Base-by-base conservation (phyloP, 1,140 invertebrate genomes). In the Liolophura sinensis region DNA sequence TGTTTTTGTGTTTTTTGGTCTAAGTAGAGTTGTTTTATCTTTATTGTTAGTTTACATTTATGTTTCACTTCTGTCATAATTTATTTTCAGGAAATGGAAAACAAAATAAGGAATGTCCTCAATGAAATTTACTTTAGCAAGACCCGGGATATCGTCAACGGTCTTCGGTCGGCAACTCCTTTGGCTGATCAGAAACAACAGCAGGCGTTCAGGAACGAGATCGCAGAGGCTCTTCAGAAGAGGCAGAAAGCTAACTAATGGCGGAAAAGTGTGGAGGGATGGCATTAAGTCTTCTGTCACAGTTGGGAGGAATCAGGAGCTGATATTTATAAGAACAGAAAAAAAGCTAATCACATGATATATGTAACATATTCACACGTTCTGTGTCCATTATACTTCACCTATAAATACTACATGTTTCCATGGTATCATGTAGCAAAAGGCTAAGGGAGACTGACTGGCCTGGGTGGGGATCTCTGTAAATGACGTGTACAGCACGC, bases 51-150 rank as follows among this genome's bases (percentile, higher is more conserved):
- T 61, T 20, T 61, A 7, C 15, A 57, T 18, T 14, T 12, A 58
- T 16, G n/a, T 51, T 48, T 22, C 18, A 20, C n/a, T n/a, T 67
- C n/a, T 50, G 55, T 48, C 64, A 49, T 64, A 56, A 62, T 73
- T 91, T 62, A 93, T 91, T 93, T 95, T 0, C 92, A 99, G 86
- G 97, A 99, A 75, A 98, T 99, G 95, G 98, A 99, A 82, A 99
- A 98, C 84, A 99, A 99, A 89, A 99, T 99, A 78, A 89, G 97
- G 72, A 96, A 95, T 79, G 98, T 96, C 0, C 86, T 99, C 60
- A 99, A 98, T 82, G 95, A 98, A 86, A 98, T 99, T 73, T 99
- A 99, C 86, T 99, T 99, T 88, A 94, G 96, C 75, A 99, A 99
- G 87, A 99, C 97, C 18, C 95, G 94, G 83, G 95, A 99, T 85